Conservation (phyloP, 1,140 invertebrate species). For the Drosophila triauraria region DNA sequence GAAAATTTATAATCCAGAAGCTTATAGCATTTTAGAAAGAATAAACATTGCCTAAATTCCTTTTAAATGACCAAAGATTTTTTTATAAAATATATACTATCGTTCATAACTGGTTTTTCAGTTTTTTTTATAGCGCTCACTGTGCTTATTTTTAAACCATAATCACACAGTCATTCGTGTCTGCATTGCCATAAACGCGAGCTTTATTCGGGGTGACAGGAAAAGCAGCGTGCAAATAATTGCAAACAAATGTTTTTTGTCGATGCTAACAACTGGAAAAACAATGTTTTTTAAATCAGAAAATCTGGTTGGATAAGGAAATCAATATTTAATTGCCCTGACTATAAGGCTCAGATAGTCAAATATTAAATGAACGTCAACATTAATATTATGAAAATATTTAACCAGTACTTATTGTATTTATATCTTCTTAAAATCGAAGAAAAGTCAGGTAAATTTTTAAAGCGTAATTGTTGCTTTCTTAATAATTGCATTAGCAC, state of each 20-base stretch:
- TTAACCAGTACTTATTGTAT: not conserved
- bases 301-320: slow-evolving; percentile 2
- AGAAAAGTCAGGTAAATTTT: not conserved
- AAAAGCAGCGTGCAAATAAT: slow-evolving; percentile 14
- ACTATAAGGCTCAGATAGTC: no score
- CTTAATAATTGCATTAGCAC: not conserved
- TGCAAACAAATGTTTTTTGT: slow-evolving; percentile 9
- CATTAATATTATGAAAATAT: no score
- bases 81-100: no score
- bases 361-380: no score
- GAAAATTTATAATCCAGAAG: no score
- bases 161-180: slow-evolving; percentile 7
- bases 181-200: slow-evolving; percentile 11
- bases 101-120: no score
- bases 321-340: not conserved
- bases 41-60: no score
- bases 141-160: slow-evolving; percentile 31
- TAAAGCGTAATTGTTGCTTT: not conserved
- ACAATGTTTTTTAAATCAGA: not conserved
- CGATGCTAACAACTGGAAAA: not conserved
- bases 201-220: not conserved
- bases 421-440: not conserved
- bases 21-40: no score
- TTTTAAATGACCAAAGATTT: no score
- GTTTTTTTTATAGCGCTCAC: no score